Evolutionary conservation across 2,113 vertebrate genomes (phyloP), one percentile per base, ranked within the genome.

Genomic region (Pterocles gutturalis): DNA sequence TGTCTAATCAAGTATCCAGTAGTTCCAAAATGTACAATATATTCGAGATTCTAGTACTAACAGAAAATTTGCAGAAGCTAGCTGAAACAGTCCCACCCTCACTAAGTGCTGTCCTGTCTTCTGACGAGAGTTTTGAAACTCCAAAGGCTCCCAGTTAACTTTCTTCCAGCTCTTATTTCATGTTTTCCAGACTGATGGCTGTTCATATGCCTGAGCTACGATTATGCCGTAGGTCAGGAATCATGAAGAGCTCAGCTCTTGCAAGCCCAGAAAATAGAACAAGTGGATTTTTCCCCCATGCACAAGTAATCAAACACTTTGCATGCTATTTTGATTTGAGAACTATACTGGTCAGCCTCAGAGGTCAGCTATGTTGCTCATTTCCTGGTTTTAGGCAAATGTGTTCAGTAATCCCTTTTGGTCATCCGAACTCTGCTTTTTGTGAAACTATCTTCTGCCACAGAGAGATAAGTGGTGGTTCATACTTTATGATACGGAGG

Each of bases 21-120:
- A 55, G 19, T 20, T 21, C 11, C 28, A 54, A 78, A 46, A 46
- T 36, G 11, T 24, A 36, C 29, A 45, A 6, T 17, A 54, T 49
- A 8, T 51, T 72, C 64, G 31, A 67, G 15, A 67, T 67, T n/a
- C 4, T 82, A 10, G 2, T 71, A 46, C 46, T 54, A 67, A 58
- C 10, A 1, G 1, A 78, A 92, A 71, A 60, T 38, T 62, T 36
- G 17, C 22, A 61, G 17, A 88, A 71, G 15, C 14, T 54, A 53
- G 67, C 7, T 0, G 0, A 66, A 78, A n/a, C 1, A n/a, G 15
- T 41, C 25, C 18, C 3, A 38, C 5, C 4, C 4, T 75, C 26
- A 5, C 1, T 36, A 25, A 26, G 3, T 60, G 10, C 24, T 58
- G 10, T 41, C 25, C n/a, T 8, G 46, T 38, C 9, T 89, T 93